These are phyloP conservation scores for Cyclina sinensis DNA, from an alignment of 1,140 invertebrate genomes.

Conservation along the genomic window DNA sequence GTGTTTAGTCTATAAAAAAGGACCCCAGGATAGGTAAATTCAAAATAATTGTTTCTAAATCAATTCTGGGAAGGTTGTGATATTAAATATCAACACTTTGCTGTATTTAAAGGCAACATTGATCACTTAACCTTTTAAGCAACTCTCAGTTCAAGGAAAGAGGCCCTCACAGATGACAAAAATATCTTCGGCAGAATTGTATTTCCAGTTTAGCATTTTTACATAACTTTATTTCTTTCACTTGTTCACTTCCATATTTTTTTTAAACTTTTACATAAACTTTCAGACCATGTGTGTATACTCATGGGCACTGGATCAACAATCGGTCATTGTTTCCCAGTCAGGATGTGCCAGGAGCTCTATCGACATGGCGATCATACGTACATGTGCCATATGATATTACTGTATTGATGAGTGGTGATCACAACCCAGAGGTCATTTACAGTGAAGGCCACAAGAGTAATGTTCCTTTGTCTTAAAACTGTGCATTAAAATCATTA, in stretches of 20 bases:
- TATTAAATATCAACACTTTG: no score
- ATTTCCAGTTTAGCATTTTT: neutral
- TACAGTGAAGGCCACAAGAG: no score
- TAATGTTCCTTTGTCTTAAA: no score
- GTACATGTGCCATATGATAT: conserved; percentile 75
- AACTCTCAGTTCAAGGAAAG: neutral
- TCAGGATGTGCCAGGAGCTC: conserved; percentile 86
- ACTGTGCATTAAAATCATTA: no score
- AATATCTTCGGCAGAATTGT: neutral
- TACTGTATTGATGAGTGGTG: conserved; percentile 86
- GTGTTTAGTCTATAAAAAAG: no score
- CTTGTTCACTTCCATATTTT: neutral
- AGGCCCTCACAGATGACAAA: neutral
- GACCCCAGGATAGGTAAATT: no score
- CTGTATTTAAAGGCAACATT: no score
- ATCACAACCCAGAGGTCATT: conserved; percentile 72
- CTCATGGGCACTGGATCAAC: conserved; percentile 86
- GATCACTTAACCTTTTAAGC: no score
- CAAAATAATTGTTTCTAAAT: no score
- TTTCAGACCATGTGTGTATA: conserved; percentile 84
- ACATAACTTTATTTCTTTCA: neutral
- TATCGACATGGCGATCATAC: conserved; percentile 87
- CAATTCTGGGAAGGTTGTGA: no score
- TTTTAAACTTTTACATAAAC: neutral
- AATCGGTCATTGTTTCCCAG: conserved; percentile 87